phyloP scores from a whole-genome alignment of 2,113 vertebrate species.

The Cynopterus brachyotis region DNA sequence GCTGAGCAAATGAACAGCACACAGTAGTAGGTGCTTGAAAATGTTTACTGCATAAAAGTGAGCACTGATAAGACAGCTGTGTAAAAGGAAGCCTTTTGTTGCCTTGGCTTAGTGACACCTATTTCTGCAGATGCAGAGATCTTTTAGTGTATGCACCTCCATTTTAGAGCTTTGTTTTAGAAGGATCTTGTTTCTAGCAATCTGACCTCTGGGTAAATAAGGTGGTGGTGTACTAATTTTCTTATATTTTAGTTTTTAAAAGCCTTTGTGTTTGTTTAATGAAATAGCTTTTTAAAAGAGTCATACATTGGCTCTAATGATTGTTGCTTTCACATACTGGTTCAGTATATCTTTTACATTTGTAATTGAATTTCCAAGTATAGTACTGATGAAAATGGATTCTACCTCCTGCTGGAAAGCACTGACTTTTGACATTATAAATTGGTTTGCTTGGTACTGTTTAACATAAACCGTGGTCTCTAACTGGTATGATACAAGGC shows the following conservation, averaged over 20 bases:
- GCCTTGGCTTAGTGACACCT: background rate
- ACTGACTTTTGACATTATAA: background rate
- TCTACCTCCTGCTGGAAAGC: background rate
- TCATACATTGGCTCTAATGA: background rate
- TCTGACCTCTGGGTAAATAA: conserved; percentile 29
- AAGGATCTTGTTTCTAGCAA: conserved; percentile 13
- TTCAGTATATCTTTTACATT: conserved; percentile 22
- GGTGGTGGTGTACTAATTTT: background rate
- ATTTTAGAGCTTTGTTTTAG: conserved; percentile 41
- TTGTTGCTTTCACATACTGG: conserved; percentile 15
- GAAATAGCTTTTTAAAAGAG: conserved; percentile 33
- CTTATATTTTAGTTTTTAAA: background rate
- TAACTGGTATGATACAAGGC: background rate
- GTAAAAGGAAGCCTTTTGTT: background rate
- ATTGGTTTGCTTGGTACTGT: background rate
- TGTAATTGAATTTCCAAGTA: conserved; percentile 45
- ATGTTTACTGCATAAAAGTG: background rate
- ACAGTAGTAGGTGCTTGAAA: background rate
- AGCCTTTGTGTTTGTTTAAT: conserved; percentile 38
- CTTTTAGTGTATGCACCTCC: background rate
- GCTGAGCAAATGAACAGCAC: background rate
- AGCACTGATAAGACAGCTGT: background rate
- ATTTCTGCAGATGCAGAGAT: background rate
- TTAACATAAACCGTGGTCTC: background rate
- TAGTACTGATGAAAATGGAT: background rate